These are phyloP conservation scores for Chloroclystis v-ata DNA, from an alignment of 2,888 invertebrate species.

Conservation along the genomic window DNA sequence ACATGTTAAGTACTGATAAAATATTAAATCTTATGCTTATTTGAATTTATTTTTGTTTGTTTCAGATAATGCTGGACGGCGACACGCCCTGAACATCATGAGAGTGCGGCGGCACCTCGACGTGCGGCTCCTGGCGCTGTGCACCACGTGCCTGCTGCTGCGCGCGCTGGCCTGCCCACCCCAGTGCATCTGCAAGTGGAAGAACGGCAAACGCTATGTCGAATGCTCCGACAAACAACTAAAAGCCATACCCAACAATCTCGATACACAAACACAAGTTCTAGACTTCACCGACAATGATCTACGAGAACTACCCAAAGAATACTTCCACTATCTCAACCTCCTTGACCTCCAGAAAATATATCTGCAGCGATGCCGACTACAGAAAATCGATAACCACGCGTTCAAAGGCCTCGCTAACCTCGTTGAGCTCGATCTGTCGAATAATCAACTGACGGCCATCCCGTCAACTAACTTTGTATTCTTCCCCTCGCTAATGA, in stretches of 20 bases:
- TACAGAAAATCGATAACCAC: constrained; percentile 86
- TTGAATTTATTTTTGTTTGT: constrained; percentile 43
- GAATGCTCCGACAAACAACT: constrained; percentile 90
- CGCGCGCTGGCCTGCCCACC: constrained; percentile 82
- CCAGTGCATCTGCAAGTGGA: constrained; percentile 93
- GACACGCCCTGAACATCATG: constrained; percentile 68
- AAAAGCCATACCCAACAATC: constrained; percentile 85
- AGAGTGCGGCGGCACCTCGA: constrained; percentile 57
- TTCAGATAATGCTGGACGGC: constrained; percentile 63
- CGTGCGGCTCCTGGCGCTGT: constrained; percentile 67
- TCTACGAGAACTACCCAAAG: constrained; percentile 85
- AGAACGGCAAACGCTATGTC: constrained; percentile 93
- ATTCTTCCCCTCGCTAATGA: constrained; percentile 89
- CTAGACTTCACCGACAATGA: constrained; percentile 91
- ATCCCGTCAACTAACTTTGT: constrained; percentile 88
- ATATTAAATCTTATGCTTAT: no score
- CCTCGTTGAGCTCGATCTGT: constrained; percentile 91
- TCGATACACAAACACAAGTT: constrained; percentile 91
- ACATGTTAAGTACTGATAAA: no score
- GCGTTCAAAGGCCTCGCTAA: constrained; percentile 91
- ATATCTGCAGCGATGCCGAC: constrained; percentile 86
- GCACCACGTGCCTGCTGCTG: constrained; percentile 65
- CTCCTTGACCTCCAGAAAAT: constrained; percentile 92
- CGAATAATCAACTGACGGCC: constrained; percentile 86
- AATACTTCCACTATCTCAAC: constrained; percentile 87